Base-by-base conservation (phyloP, 2,113 vertebrate species). In the Cyrtonyx montezumae region DNA sequence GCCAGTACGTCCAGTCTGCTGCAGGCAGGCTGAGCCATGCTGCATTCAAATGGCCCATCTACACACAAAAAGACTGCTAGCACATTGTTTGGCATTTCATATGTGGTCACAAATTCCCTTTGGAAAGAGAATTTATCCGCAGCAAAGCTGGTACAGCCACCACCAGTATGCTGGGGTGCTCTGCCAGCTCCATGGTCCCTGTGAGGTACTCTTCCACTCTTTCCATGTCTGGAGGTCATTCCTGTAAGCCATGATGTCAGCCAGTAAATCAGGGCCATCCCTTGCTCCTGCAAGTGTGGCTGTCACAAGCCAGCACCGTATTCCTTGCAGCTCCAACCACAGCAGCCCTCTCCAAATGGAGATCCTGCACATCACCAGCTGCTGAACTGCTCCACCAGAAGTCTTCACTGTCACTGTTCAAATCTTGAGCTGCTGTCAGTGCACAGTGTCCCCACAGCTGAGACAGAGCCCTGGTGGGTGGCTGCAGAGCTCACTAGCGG, bases 401-500 rank as follows among this genome's bases (percentile, higher is more conserved):
- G 59, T 70, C 51, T 46, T 46, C 51, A 18, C 56, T 70, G 43
- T 15, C 18, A 36, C 85, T 34, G 8, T 25, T 20, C 0, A 3
- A 14, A n/a, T 1, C 20, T 40, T 11, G 23, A 8, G 26, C 25
- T 19, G 55, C 8, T 70, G 36, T 32, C 42, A n/a, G 30, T 9
- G 22, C 4, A 15, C 48, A 4, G 7, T 0, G 1, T 46, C 53
- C 25, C 45, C 0, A 1, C 46, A 37, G 46, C 53, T 19, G 37
- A 42, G 40, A 25, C 32, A 19, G 30, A 4, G 42, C 40, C 26
- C 19, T 1, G 14, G 69, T 43, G 42, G 16, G 1, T 8, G 69
- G 34, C 48, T 75, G 62, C 69, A 43, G 62, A 62, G 48, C 2
- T 8, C 34, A 42, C 36, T 36, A 21, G 42, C 0, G 0, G 70